Evolutionary conservation across 1,140 invertebrate species (phyloP).

Genomic region (silkworm (Bombyx mori)): DNA sequence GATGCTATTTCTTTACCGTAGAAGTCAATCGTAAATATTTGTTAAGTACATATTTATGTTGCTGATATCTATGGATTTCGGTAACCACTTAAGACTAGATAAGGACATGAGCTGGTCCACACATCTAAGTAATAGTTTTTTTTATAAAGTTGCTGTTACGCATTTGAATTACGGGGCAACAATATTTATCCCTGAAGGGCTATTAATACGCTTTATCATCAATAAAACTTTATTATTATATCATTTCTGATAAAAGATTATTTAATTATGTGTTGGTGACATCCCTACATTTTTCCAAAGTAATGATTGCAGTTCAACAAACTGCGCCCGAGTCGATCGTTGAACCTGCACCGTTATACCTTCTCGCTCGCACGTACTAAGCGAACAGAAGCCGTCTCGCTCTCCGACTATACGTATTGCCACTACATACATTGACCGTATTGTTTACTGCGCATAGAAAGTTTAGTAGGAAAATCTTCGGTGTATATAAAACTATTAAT

Average conservation of each 20-base stretch:
- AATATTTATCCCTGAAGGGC: too few species aligned
- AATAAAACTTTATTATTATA: conserved; percentile 3
- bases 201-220: background rate
- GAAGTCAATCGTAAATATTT: too few species aligned
- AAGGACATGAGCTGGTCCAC: too few species aligned
- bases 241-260: background rate
- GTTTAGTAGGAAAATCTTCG: too few species aligned
- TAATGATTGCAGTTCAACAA: conserved; percentile 66
- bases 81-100: too few species aligned
- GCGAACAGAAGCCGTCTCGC: conserved; percentile 21
- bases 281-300: conserved; percentile 63
- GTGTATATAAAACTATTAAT: too few species aligned
- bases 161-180: too few species aligned
- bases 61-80: too few species aligned
- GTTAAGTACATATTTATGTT: too few species aligned
- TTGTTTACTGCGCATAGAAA: conserved; percentile 25
- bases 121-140: too few species aligned
- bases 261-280: conserved; percentile 7
- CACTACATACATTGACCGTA: conserved; percentile 37
- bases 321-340: conserved; percentile 63
- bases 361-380: conserved; percentile 34
- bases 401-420: conserved; percentile 28
- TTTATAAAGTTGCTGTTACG: too few species aligned
- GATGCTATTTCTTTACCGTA: too few species aligned
- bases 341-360: conserved; percentile 55